These are phyloP conservation scores for Idaea straminata DNA, from an alignment of 2,888 invertebrate species.

Conservation along the genomic window DNA sequence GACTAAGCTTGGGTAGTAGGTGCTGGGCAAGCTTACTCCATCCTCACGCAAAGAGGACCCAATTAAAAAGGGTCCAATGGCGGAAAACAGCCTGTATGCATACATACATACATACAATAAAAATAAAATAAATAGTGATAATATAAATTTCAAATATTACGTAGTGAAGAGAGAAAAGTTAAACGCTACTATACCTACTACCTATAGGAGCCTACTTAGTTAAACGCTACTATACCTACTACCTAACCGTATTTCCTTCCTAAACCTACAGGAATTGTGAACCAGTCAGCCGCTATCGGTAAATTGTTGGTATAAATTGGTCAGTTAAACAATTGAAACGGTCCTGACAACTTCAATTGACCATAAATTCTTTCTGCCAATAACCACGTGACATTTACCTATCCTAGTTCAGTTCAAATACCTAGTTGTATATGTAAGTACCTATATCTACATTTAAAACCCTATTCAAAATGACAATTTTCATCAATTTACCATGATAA, in stretches of 20 bases:
- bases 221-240: background rate
- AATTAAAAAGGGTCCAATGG: too few relatives aligned
- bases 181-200: too few relatives aligned
- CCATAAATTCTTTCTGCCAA: background rate
- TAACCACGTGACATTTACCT: background rate
- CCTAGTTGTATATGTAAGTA: background rate
- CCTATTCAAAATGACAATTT: slow-evolving; percentile 9
- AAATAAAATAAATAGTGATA: too few relatives aligned
- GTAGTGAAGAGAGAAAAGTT: too few relatives aligned
- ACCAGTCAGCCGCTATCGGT: background rate
- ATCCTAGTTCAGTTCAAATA: background rate
- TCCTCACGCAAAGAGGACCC: too few relatives aligned
- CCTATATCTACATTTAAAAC: too few relatives aligned
- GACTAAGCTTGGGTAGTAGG: too few relatives aligned
- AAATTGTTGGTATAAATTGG: slow-evolving; percentile 1
- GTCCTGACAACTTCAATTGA: background rate
- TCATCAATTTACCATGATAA: slow-evolving; percentile 22
- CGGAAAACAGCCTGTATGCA: too few relatives aligned
- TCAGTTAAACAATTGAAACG: slow-evolving; percentile 1
- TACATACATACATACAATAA: too few relatives aligned
- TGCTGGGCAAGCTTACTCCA: too few relatives aligned
- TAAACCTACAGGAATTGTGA: background rate
- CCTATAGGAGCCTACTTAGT: too few relatives aligned
- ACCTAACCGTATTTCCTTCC: slow-evolving; percentile 3
- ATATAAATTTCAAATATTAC: too few relatives aligned